phyloP scores from a whole-genome alignment of 2,888 invertebrate genomes.

The Priocnemis perturbator region DNA sequence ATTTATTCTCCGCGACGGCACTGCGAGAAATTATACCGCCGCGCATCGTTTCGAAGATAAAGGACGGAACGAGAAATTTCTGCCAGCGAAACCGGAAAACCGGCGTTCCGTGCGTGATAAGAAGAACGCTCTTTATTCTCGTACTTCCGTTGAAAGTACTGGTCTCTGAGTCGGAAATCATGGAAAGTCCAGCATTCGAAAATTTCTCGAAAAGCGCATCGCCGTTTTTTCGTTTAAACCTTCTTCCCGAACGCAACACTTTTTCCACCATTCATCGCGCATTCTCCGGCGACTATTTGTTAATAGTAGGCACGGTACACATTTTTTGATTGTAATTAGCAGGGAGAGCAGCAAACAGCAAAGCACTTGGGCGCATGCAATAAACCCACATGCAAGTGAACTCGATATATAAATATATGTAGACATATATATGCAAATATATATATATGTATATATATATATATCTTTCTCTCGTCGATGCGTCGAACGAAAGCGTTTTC shows the following conservation, averaged over 20 bases:
- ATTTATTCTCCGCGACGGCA: neutral
- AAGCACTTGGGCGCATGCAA: conserved; percentile 74
- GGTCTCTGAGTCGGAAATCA: too few species aligned
- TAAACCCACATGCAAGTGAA: conserved; percentile 71
- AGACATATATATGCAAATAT: conserved; percentile 12
- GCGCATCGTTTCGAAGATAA: neutral
- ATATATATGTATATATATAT: conserved; percentile 38
- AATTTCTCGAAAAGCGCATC: too few species aligned
- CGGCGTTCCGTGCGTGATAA: too few species aligned
- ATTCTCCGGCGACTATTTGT: conserved; percentile 28
- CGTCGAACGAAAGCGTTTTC: conserved; percentile 2
- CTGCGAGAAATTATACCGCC: too few species aligned
- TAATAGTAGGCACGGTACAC: conserved; percentile 19
- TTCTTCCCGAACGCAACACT: too few species aligned
- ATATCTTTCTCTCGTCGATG: conserved; percentile 22
- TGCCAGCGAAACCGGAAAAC: too few species aligned
- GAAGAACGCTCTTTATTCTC: too few species aligned
- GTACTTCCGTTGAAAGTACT: too few species aligned
- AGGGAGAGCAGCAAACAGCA: conserved; percentile 69
- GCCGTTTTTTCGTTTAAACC: conserved; percentile 8
- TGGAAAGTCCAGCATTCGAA: too few species aligned
- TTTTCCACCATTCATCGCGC: conserved; percentile 14
- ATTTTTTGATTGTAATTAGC: conserved; percentile 4
- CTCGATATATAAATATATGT: conserved; percentile 39
- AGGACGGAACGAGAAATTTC: too few species aligned